phyloP scores from a whole-genome alignment of 1,140 invertebrate genomes.

The Bombus turneri region DNA sequence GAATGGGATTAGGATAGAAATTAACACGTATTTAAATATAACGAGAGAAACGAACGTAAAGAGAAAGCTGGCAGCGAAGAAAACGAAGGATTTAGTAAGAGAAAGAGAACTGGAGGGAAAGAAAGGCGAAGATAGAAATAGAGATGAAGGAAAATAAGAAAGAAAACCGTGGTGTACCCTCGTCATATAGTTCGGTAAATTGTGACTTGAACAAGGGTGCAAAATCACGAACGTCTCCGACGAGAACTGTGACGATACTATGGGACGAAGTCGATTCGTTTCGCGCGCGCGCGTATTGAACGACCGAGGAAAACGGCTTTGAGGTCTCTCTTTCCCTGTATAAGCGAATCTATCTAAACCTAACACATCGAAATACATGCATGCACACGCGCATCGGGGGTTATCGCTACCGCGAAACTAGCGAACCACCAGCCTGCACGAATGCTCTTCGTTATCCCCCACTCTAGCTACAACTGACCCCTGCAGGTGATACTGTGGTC shows the following conservation, averaged over 20 bases:
- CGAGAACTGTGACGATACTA: conserved; percentile 82
- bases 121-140: conserved; percentile 19
- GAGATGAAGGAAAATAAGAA: conserved; percentile 41
- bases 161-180: conserved; percentile 60
- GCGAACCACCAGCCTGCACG: conserved; percentile 38
- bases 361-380: conserved; percentile 9
- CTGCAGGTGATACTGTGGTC: conserved; percentile 38
- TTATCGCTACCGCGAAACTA: conserved; percentile 48
- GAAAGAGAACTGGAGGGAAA: not conserved
- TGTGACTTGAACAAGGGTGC: conserved; percentile 63
- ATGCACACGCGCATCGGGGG: conserved; percentile 33
- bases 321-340: conserved; percentile 19
- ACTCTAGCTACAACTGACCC: conserved; percentile 2
- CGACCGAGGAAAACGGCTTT: conserved; percentile 59
- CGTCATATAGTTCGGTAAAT: conserved; percentile 65
- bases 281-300: conserved; percentile 81
- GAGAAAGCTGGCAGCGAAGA: not conserved
- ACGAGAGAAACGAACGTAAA: not conserved
- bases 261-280: conserved; percentile 74
- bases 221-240: conserved; percentile 80
- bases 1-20: not conserved
- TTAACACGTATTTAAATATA: not conserved
- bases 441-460: conserved; percentile 33
- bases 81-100: conserved; percentile 3
- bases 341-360: conserved; percentile 29